phyloP scores from a whole-genome alignment of 1,140 invertebrate genomes.

The Reticulitermes speratus region DNA sequence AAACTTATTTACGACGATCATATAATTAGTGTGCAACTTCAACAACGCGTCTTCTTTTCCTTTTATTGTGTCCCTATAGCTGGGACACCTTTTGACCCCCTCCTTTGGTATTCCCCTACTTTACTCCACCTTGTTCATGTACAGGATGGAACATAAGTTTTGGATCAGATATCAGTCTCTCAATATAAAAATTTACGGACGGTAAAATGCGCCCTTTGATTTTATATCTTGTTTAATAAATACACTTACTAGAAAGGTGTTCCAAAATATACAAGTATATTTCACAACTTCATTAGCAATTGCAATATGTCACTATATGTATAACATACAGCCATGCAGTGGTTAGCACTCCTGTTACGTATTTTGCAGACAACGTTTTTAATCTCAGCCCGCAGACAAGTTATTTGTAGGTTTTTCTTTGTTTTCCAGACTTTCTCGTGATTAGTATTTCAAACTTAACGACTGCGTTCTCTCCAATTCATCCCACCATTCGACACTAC shows the following conservation, averaged over 20 bases:
- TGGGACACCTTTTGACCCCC: neutral
- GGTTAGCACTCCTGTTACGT: no score
- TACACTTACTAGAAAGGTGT: neutral
- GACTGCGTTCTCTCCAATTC: no score
- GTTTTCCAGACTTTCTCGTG: no score
- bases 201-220: neutral
- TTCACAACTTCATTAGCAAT: neutral
- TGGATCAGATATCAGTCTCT: neutral
- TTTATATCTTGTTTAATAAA: neutral
- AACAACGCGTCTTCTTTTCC: neutral
- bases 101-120: neutral
- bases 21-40: neutral
- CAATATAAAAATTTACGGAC: neutral
- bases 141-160: neutral
- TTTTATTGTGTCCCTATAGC: neutral
- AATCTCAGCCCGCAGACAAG: no score
- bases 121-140: constrained; percentile 1
- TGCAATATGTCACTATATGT: no score
- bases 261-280: neutral
- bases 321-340: no score
- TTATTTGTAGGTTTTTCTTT: no score
- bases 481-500: no score
- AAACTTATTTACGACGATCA: neutral
- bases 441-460: no score
- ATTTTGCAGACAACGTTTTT: no score